Conservation (phyloP, 2,797 vertebrate genomes). For the Sebastes minor region DNA sequence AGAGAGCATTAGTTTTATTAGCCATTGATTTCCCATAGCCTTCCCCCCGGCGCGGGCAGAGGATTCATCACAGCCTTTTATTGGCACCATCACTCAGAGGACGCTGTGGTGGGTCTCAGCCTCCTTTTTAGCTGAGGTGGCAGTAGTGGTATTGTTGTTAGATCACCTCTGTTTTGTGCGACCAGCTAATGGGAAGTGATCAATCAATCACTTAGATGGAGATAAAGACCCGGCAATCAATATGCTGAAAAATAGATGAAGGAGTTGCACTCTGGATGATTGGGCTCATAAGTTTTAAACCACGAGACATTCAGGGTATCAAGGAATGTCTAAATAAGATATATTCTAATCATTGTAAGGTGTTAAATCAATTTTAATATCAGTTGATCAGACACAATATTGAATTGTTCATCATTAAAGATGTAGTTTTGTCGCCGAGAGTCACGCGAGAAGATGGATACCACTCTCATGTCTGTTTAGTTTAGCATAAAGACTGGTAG, state of each 20-base stretch:
- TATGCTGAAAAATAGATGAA: conserved; percentile 59
- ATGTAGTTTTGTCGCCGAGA: neutral
- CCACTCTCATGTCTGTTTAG: neutral
- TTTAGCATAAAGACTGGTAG: neutral
- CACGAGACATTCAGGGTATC: neutral
- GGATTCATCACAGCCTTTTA: conserved; percentile 70
- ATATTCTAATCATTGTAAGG: neutral
- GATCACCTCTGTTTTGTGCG: conserved; percentile 39
- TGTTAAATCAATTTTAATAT: neutral
- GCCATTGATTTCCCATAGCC: conserved; percentile 72
- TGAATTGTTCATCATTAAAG: neutral
- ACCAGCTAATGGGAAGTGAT: conserved; percentile 60
- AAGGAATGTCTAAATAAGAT: neutral
- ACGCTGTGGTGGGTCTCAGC: neutral
- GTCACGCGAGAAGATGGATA: neutral
- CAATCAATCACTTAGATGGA: conserved; percentile 58
- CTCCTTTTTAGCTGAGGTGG: conserved; percentile 61
- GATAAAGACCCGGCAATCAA: conserved; percentile 49
- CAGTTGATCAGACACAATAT: neutral
- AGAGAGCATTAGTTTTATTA: conserved; percentile 70
- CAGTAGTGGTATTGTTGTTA: conserved; percentile 30
- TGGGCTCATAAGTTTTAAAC: conserved; percentile 21
- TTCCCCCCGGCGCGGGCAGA: conserved; percentile 19
- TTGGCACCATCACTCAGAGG: conserved; percentile 70
- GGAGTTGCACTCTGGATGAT: conserved; percentile 21